These are phyloP conservation scores for Synanthedon andrenaeformis DNA, from an alignment of 2,888 invertebrate species.

Conservation along the genomic window DNA sequence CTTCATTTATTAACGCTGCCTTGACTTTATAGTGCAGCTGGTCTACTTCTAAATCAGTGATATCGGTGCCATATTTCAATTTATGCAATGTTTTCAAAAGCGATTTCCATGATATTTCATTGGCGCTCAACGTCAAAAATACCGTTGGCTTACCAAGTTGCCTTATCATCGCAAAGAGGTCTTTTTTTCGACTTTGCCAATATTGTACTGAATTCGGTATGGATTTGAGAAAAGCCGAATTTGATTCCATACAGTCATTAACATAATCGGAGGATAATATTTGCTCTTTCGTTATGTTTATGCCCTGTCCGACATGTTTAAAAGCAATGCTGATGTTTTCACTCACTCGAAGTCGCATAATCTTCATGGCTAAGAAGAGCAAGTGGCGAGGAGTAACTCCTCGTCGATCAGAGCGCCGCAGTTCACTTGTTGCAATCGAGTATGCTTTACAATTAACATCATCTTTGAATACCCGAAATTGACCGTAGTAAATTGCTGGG, in stretches of 20 bases:
- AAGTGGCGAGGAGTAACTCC: constrained; percentile 16
- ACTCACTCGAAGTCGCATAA: constrained; percentile 15
- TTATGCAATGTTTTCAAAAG: constrained; percentile 26
- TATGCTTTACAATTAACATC: constrained; percentile 21
- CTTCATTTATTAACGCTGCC: constrained; percentile 19
- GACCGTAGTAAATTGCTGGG: constrained; percentile 28
- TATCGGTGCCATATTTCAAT: constrained; percentile 18
- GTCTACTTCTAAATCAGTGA: constrained; percentile 12
- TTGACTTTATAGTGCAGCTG: constrained; percentile 13
- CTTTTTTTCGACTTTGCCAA: constrained; percentile 31
- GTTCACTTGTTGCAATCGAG: constrained; percentile 34
- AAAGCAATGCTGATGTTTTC: constrained; percentile 13
- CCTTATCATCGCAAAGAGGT: constrained; percentile 40
- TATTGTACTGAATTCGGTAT: constrained; percentile 34
- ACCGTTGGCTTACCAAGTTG: constrained; percentile 33
- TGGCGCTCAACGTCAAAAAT: constrained; percentile 37
- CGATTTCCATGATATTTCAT: constrained; percentile 29
- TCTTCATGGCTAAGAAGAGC: constrained; percentile 7
- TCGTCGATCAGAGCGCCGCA: constrained; percentile 31
- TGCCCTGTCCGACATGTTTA: constrained; percentile 19
- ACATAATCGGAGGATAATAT: constrained; percentile 24
- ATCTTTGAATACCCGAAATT: constrained; percentile 20
- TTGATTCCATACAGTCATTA: constrained; percentile 20
- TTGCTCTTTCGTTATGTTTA: constrained; percentile 19
- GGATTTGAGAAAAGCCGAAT: constrained; percentile 28